These are phyloP conservation scores for Psammodynastes pulverulentus DNA, from an alignment of 2,113 vertebrate genomes.

Conservation along the genomic window DNA sequence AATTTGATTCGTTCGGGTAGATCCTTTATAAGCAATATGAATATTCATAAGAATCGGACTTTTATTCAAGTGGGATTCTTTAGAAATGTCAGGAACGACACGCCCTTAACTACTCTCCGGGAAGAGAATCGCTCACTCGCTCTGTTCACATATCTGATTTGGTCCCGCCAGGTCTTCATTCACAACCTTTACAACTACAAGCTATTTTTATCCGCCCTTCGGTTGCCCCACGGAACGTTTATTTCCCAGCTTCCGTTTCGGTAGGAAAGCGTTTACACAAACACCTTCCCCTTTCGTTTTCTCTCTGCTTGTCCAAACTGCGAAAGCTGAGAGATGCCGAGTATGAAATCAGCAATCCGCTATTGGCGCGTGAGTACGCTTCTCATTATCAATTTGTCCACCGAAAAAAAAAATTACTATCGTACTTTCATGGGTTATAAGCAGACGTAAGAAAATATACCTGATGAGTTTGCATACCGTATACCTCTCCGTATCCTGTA, in stretches of 20 bases:
- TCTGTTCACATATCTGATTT: neutral
- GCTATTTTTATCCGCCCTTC: neutral
- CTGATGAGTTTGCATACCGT: neutral
- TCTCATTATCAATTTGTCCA: neutral
- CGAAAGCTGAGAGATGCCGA: neutral
- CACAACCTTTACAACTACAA: neutral
- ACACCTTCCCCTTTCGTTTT: neutral
- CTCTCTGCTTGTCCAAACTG: rapidly evolving
- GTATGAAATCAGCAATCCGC: neutral
- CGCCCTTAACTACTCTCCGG: neutral
- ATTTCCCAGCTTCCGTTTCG: neutral
- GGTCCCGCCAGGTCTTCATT: neutral
- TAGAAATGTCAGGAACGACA: neutral
- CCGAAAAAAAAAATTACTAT: neutral
- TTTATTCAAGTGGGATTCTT: neutral
- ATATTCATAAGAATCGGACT: neutral
- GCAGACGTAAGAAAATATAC: neutral
- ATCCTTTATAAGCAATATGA: neutral
- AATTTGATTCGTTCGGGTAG: neutral
- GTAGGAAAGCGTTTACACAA: neutral
- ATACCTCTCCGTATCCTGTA: neutral
- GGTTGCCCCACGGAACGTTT: neutral
- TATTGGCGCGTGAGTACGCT: neutral
- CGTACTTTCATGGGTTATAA: neutral
- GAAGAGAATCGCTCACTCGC: neutral